Conservation (phyloP, 2,113 vertebrate species). For the Misgurnus anguillicaudatus region DNA sequence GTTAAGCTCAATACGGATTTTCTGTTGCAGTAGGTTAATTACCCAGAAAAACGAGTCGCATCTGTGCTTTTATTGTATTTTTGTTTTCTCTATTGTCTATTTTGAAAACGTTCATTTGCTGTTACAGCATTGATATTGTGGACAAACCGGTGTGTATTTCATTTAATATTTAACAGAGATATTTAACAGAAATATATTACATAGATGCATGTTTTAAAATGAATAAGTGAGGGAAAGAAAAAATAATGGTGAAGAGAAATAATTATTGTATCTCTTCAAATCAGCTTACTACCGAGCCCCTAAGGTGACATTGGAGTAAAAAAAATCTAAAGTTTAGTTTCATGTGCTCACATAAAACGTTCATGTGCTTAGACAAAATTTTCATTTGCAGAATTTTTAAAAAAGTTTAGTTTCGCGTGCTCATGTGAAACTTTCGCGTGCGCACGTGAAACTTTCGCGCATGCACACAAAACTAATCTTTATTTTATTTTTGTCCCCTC, state of each 20-base stretch:
- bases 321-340: too few species aligned
- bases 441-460: too few species aligned
- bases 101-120: background rate
- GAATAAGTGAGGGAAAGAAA: background rate
- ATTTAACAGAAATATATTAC: background rate
- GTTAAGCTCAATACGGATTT: background rate
- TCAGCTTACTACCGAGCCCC: too few species aligned
- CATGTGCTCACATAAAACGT: too few species aligned
- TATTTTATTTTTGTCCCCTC: too few species aligned
- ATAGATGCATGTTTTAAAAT: background rate
- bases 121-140: background rate
- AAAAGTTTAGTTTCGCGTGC: too few species aligned
- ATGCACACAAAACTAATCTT: too few species aligned
- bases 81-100: background rate
- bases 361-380: too few species aligned
- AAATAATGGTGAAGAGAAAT: too few species aligned
- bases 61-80: background rate
- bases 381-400: too few species aligned
- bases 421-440: too few species aligned
- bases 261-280: background rate
- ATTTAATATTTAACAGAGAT: background rate
- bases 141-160: background rate
- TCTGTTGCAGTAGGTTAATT: background rate
- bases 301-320: too few species aligned
- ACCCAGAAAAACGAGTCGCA: background rate